These are phyloP conservation scores for Eumaeus atala DNA, from an alignment of 1,140 invertebrate genomes.

Conservation along the genomic window DNA sequence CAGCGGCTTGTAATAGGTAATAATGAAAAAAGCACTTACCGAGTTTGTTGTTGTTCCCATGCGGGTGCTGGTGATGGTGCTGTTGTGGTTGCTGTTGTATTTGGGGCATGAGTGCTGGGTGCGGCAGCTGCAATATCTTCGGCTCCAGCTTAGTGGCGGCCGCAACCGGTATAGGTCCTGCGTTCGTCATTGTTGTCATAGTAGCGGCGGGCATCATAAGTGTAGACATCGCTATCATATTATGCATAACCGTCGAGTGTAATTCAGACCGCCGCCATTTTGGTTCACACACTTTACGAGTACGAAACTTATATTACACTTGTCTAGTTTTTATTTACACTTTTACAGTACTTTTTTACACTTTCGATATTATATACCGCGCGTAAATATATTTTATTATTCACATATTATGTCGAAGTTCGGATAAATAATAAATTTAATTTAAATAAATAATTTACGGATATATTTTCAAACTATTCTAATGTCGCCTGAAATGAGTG, in stretches of 20 bases:
- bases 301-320: too few relatives aligned
- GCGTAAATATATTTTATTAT: background rate
- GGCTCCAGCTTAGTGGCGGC: slow-evolving; percentile 75
- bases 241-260: slow-evolving; percentile 24
- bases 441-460: background rate
- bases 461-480: slow-evolving; percentile 1
- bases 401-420: background rate
- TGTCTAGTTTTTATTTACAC: too few relatives aligned
- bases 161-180: slow-evolving; percentile 76
- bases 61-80: slow-evolving; percentile 60
- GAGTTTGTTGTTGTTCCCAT: slow-evolving; percentile 55
- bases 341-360: too few relatives aligned
- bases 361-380: too few relatives aligned
- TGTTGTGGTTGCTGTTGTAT: slow-evolving; percentile 46
- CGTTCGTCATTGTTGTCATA: slow-evolving; percentile 77
- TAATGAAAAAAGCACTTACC: slow-evolving; percentile 38
- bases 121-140: slow-evolving; percentile 62
- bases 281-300: background rate
- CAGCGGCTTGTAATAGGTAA: too few relatives aligned
- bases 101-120: slow-evolving; percentile 59
- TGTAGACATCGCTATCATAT: slow-evolving; percentile 78
- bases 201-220: slow-evolving; percentile 78
- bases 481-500: slow-evolving; percentile 1
- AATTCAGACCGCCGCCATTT: slow-evolving; percentile 35
- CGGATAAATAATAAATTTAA: slow-evolving; percentile 9